A percentile compares a stretch with the other conserved stretches of the same genome.
phyloP scores from a whole-genome alignment of 2,797 vertebrate species.

The Ibycter americanus region DNA sequence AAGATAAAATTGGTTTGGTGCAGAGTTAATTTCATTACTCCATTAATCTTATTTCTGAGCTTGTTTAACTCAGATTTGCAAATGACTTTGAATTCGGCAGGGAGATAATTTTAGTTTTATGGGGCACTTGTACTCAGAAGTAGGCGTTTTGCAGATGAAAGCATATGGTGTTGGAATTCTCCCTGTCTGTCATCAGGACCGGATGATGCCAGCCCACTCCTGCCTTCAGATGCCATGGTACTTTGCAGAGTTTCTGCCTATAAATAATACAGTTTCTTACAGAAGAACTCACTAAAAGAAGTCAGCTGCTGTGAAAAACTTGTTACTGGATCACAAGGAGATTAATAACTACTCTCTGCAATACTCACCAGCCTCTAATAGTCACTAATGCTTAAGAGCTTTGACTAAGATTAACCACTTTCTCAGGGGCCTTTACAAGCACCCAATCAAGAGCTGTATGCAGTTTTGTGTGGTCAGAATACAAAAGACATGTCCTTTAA shows the following conservation, averaged over 20 bases:
- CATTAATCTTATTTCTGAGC: constrained; percentile 23
- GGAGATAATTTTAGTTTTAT: constrained; percentile 43
- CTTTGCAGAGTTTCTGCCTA: background rate
- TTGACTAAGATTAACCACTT: background rate
- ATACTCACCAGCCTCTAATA: background rate
- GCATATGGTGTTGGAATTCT: constrained; percentile 22
- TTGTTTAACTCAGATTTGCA: constrained; percentile 18
- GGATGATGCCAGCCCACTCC: background rate
- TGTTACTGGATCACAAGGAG: background rate
- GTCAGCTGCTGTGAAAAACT: background rate
- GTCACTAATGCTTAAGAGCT: background rate
- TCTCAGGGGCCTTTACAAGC: background rate
- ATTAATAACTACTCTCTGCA: background rate
- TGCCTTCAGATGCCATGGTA: background rate
- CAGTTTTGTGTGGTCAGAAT: background rate
- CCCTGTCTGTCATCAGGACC: background rate
- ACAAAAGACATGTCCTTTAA: background rate
- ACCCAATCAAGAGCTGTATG: background rate
- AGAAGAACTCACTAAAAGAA: background rate
- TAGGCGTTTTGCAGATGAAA: background rate
- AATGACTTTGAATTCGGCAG: constrained; percentile 20
- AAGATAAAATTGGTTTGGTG: background rate
- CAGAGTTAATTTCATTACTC: constrained; percentile 13
- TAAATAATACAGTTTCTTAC: background rate
- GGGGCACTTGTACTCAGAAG: background rate